A percentile compares a stretch with the other conserved stretches of the same genome.
phyloP scores from a whole-genome alignment of 2,888 invertebrate genomes.

The Halocaridina rubra region DNA sequence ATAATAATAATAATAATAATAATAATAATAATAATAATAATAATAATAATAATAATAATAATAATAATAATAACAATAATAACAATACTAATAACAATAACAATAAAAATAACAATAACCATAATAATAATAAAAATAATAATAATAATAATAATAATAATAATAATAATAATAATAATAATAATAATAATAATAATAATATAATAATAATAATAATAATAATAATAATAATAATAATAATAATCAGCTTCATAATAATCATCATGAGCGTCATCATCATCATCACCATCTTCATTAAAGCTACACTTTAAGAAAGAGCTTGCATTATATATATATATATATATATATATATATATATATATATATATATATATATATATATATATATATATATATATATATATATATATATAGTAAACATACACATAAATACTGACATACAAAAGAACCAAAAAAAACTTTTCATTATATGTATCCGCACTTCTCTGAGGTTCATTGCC shows the following conservation, averaged over 20 bases:
- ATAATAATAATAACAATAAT: not conserved
- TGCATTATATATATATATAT: not conserved
- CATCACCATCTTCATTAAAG: not conserved
- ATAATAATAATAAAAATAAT: not conserved
- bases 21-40: not conserved
- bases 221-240: not conserved
- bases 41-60: not conserved
- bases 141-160: not conserved
- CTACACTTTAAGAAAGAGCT: not conserved
- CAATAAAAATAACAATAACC: not conserved
- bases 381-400: conserved; percentile 1
- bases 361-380: not conserved
- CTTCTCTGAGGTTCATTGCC: too few species aligned
- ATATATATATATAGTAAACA: not conserved
- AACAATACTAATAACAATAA: not conserved
- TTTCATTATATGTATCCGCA: too few species aligned
- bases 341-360: not conserved
- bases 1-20: not conserved
- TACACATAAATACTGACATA: not conserved
- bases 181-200: not conserved
- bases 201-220: not conserved
- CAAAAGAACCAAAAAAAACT: too few species aligned
- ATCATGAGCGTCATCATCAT: not conserved
- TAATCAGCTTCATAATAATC: not conserved
- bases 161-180: not conserved